Percentiles rank a stretch among this genome's conserved stretches.
Conservation (phyloP, 2,113 vertebrate genomes). For the Phrynosoma blainvillii region DNA sequence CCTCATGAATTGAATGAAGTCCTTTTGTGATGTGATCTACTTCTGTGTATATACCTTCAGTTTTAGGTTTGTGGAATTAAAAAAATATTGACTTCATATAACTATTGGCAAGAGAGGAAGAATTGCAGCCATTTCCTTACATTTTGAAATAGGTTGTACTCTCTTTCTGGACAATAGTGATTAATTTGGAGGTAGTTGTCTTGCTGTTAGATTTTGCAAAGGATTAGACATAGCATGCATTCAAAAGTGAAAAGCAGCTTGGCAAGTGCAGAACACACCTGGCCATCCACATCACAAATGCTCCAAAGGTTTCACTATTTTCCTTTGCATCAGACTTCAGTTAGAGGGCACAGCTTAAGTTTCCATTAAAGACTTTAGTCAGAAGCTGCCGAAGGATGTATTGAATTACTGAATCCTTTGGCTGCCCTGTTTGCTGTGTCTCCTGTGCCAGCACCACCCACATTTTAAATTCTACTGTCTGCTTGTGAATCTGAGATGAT, state of each 20-base stretch:
- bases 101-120: background rate
- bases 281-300: background rate
- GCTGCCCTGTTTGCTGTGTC: background rate
- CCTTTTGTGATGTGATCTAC: constrained; percentile 17
- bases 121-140: too few relatives aligned
- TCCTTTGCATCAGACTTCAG: constrained; percentile 31
- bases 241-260: constrained; percentile 9
- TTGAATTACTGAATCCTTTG: background rate
- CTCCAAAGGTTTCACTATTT: constrained; percentile 11
- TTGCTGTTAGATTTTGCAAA: background rate
- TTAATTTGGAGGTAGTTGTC: background rate
- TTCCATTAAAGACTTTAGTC: constrained; percentile 2
- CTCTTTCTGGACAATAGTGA: background rate
- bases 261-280: constrained; percentile 35
- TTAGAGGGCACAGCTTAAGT: background rate
- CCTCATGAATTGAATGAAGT: background rate
- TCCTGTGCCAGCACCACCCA: background rate
- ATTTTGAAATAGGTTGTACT: background rate
- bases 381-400: background rate
- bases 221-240: constrained; percentile 37
- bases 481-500: background rate
- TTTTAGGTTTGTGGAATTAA: background rate
- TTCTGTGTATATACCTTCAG: background rate
- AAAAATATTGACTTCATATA: background rate
- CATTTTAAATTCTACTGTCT: background rate